Conservation (phyloP, 2,888 invertebrate genomes). For the Choristoneura rosaceana region DNA sequence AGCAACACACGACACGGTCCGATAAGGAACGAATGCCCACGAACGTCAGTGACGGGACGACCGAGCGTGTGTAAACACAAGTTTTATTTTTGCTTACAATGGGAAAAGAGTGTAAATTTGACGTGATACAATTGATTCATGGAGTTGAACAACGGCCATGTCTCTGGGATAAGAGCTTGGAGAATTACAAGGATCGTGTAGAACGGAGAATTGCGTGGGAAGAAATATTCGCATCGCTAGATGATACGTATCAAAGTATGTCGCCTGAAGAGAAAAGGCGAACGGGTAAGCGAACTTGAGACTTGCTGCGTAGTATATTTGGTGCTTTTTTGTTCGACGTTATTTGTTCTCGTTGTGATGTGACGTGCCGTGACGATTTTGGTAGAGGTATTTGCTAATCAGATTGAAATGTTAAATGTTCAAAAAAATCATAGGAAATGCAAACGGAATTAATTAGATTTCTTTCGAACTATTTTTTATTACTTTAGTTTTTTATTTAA, state of each 20-base stretch:
- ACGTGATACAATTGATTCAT: conserved; percentile 65
- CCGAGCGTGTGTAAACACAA: conserved; percentile 62
- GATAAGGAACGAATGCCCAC: conserved; percentile 52
- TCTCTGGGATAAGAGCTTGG: conserved; percentile 75
- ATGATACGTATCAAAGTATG: conserved; percentile 68
- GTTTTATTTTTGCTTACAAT: conserved; percentile 46
- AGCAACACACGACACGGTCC: conserved; percentile 61
- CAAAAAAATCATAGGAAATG: no score
- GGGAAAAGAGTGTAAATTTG: conserved; percentile 73
- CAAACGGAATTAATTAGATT: no score
- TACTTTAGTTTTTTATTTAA: no score
- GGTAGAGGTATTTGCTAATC: background rate
- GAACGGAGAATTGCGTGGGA: conserved; percentile 75
- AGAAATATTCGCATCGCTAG: conserved; percentile 68
- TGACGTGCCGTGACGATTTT: conserved; percentile 22
- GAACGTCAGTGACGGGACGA: conserved; percentile 66
- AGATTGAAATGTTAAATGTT: background rate
- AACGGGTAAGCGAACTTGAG: conserved; percentile 61
- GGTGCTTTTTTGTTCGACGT: background rate
- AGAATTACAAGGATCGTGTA: conserved; percentile 72
- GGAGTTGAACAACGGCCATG: conserved; percentile 67
- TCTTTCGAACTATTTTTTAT: no score
- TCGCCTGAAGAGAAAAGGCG: conserved; percentile 63
- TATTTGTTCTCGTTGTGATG: conserved; percentile 6
- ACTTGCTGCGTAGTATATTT: background rate